Percentiles rank a stretch among this genome's conserved stretches.
These are phyloP conservation scores for Stenichneumon culpator DNA, from an alignment of 2,888 invertebrate species.

Conservation along the genomic window DNA sequence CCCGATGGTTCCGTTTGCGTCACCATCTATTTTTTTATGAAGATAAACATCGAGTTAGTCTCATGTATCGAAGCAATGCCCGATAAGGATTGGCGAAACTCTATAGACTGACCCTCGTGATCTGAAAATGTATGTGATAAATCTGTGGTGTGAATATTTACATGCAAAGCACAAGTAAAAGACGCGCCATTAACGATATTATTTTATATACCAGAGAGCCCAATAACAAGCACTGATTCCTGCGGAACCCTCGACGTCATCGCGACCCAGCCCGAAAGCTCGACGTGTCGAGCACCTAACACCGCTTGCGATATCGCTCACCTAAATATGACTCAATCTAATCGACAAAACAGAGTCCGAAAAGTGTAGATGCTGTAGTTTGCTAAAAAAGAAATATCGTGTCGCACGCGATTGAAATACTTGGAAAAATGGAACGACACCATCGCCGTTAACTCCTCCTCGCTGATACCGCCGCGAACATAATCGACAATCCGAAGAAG, in stretches of 20 bases:
- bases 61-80: not conserved
- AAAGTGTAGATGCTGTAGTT: too few relatives aligned
- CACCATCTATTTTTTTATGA: slow-evolving; percentile 89
- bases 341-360: too few relatives aligned
- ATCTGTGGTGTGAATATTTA: not conserved
- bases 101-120: not conserved
- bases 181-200: not conserved
- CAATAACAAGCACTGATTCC: not conserved
- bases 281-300: not conserved
- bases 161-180: not conserved
- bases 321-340: slow-evolving; percentile 2
- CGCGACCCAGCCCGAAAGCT: not conserved
- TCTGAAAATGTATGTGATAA: not conserved
- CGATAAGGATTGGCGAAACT: not conserved
- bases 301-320: not conserved
- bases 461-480: too few relatives aligned
- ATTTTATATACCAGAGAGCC: not conserved
- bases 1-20: slow-evolving; percentile 89
- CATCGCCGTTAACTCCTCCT: too few relatives aligned
- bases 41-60: not conserved
- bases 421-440: not conserved
- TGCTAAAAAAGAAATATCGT: too few relatives aligned
- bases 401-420: too few relatives aligned
- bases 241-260: not conserved
- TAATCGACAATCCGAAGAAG: too few relatives aligned